These are phyloP conservation scores for Lithobates sylvaticus DNA, from an alignment of 2,797 vertebrate species.

Conservation along the genomic window DNA sequence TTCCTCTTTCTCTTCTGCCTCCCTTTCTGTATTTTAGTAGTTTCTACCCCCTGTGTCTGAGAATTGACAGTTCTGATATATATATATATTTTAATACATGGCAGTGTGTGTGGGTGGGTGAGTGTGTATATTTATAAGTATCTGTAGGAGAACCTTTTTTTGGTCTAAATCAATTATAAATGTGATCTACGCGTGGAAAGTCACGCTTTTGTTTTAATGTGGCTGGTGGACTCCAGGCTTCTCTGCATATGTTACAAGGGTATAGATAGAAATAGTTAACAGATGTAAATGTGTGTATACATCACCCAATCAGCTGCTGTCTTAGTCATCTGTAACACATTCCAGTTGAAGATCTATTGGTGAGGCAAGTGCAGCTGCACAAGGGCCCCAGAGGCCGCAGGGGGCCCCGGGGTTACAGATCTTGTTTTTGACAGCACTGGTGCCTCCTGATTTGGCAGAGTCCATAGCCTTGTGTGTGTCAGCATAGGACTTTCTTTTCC, in stretches of 20 bases:
- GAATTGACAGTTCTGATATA: constrained; percentile 35
- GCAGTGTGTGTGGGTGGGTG: constrained; percentile 13
- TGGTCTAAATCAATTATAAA: constrained; percentile 5
- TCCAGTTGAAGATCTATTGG: not conserved
- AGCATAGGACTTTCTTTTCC: too few relatives aligned
- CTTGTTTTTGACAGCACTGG: too few relatives aligned
- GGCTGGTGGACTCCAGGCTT: not conserved
- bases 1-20: not conserved
- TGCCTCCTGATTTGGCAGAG: too few relatives aligned
- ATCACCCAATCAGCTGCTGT: not conserved
- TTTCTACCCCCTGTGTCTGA: not conserved
- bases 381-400: not conserved
- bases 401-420: too few relatives aligned
- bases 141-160: constrained; percentile 21
- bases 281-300: not conserved
- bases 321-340: not conserved
- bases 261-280: not conserved
- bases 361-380: too few relatives aligned
- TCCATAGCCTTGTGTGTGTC: too few relatives aligned
- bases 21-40: not conserved
- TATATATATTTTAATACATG: constrained; percentile 46
- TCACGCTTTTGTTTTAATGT: not conserved
- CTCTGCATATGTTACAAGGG: not conserved
- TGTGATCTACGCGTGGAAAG: not conserved
- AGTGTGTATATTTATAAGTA: constrained; percentile 28